A percentile compares a stretch with the other conserved stretches of the same genome.
Evolutionary conservation across 1,140 invertebrate species (phyloP).

Genomic region (Drosophila prosaltans): DNA sequence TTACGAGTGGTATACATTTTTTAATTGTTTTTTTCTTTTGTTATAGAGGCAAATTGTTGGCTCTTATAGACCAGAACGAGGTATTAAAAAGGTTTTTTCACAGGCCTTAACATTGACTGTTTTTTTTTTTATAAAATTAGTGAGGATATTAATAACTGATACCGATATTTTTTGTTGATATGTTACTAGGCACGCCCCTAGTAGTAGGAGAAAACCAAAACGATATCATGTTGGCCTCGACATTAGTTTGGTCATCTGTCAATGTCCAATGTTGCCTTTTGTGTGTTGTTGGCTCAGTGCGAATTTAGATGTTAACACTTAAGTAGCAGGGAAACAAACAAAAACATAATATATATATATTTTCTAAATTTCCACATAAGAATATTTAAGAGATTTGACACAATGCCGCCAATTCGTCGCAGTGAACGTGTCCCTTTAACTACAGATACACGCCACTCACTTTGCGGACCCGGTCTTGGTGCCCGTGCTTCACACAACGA

Average conservation of each 20-base stretch:
- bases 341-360: conserved; percentile 23
- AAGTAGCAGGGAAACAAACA: background rate
- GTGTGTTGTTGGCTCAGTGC: background rate
- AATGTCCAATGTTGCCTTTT: background rate
- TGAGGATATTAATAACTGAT: too few relatives aligned
- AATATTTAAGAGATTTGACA: conserved; percentile 1
- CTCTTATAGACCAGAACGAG: too few relatives aligned
- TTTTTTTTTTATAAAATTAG: too few relatives aligned
- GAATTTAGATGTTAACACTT: conserved; percentile 1
- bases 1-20: too few relatives aligned
- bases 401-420: conserved; percentile 1
- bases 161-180: too few relatives aligned
- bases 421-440: background rate
- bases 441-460: background rate
- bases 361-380: conserved; percentile 8
- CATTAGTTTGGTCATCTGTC: background rate
- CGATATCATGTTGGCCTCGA: conserved; percentile 1
- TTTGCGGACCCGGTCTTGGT: background rate
- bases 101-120: too few relatives aligned
- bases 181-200: too few relatives aligned
- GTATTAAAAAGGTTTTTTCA: too few relatives aligned
- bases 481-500: background rate
- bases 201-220: background rate
- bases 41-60: too few relatives aligned
- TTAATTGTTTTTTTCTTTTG: too few relatives aligned